Evolutionary conservation across 2,113 vertebrate genomes (phyloP).

Genomic region (Calyptomena viridis): DNA sequence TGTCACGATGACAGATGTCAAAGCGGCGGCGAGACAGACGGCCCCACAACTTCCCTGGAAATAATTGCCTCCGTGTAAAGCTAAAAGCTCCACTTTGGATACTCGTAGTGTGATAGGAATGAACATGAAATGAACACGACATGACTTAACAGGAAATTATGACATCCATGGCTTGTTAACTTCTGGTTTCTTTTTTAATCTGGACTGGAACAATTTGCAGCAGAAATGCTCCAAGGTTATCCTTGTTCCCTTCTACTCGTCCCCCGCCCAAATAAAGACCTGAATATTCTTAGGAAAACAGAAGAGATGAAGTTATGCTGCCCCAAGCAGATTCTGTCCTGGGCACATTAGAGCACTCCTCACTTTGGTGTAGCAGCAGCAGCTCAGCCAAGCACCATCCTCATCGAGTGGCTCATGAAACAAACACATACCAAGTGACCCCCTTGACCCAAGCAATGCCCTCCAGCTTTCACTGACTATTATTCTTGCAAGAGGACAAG

Average conservation of each 20-base stretch:
- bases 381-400: background rate
- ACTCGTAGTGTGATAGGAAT: accelerated
- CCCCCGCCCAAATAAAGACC: background rate
- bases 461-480: background rate
- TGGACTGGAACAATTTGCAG: background rate
- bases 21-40: background rate
- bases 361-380: background rate
- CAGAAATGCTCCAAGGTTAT: background rate
- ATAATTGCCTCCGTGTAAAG: background rate
- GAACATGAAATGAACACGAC: background rate
- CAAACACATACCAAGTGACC: background rate
- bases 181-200: background rate
- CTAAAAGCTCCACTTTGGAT: background rate
- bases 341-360: background rate
- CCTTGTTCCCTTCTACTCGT: background rate
- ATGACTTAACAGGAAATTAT: background rate
- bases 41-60: background rate
- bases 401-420: background rate
- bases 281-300: background rate
- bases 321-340: background rate
- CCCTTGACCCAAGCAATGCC: background rate
- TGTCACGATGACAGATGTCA: constrained; percentile 22
- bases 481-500: background rate
- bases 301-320: background rate
- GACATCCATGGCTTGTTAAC: background rate